phyloP scores from a whole-genome alignment of 53 echinoderm and acorn worm genomes.

The Zoroaster sp. region DNA sequence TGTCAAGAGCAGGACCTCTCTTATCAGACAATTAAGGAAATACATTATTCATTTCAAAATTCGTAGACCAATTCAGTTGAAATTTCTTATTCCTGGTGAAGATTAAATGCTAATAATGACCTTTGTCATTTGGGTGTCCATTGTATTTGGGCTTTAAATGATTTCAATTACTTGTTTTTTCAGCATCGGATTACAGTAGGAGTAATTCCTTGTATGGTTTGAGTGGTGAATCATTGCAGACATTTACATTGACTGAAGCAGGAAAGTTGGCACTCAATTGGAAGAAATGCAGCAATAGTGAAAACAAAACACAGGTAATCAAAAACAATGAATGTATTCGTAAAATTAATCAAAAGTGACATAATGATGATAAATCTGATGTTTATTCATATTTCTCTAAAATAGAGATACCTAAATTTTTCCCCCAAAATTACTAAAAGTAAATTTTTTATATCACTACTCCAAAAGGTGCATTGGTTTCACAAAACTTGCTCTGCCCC shows the following conservation, averaged over 20 bases:
- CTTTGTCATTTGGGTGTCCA: too few relatives aligned
- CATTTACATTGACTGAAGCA: conserved; percentile 88
- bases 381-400: neutral
- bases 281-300: conserved; percentile 29
- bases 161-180: neutral
- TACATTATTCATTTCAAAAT: too few relatives aligned
- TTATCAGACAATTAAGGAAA: too few relatives aligned
- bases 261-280: conserved; percentile 87
- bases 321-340: neutral
- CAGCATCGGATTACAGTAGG: conserved; percentile 49
- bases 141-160: too few relatives aligned
- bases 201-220: conserved; percentile 56
- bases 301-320: neutral
- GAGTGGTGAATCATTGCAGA: conserved; percentile 43
- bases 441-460: neutral
- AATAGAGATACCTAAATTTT: neutral
- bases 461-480: neutral
- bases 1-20: too few relatives aligned
- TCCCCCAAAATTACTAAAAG: neutral
- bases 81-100: too few relatives aligned
- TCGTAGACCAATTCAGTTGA: too few relatives aligned
- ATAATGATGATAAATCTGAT: neutral
- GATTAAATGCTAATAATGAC: too few relatives aligned
- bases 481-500: too few relatives aligned
- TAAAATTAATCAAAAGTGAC: neutral